Conservation (phyloP, 2,888 invertebrate genomes). For the Meandrusa payeni region DNA sequence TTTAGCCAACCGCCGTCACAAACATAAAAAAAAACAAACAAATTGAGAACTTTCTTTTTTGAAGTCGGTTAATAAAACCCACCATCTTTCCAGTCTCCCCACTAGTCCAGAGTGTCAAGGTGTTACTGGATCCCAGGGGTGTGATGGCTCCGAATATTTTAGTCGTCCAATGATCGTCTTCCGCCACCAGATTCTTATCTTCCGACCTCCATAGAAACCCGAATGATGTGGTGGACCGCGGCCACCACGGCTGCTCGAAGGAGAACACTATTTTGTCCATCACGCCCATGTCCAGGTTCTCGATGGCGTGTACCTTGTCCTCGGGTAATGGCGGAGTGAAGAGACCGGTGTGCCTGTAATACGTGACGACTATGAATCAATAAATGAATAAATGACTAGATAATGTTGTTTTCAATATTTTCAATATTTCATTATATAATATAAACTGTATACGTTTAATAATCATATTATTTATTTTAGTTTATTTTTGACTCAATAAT, state of each 20-base stretch:
- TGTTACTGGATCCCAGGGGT: constrained; percentile 37
- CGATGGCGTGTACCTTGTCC: constrained; percentile 77
- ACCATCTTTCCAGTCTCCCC: constrained; percentile 48
- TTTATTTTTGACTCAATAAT: no score
- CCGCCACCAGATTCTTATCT: constrained; percentile 32
- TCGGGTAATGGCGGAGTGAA: constrained; percentile 81
- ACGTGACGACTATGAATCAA: no score
- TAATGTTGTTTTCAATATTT: no score
- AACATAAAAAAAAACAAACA: no score
- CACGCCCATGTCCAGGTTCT: constrained; percentile 82
- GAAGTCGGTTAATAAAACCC: constrained; percentile 24
- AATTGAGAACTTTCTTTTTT: no score
- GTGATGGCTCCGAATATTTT: constrained; percentile 35
- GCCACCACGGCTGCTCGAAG: constrained; percentile 85
- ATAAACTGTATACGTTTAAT: no score
- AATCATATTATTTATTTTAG: no score
- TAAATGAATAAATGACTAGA: no score
- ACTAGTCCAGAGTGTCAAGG: constrained; percentile 46
- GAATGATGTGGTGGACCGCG: constrained; percentile 41
- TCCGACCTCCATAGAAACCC: constrained; percentile 44
- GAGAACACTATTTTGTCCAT: constrained; percentile 85
- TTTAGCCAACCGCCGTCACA: no score
- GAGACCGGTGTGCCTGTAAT: constrained; percentile 58
- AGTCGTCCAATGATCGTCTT: constrained; percentile 42
- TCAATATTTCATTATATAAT: no score